phyloP scores from a whole-genome alignment of 2,888 invertebrate genomes.

The Pyrrhosoma nymphula region DNA sequence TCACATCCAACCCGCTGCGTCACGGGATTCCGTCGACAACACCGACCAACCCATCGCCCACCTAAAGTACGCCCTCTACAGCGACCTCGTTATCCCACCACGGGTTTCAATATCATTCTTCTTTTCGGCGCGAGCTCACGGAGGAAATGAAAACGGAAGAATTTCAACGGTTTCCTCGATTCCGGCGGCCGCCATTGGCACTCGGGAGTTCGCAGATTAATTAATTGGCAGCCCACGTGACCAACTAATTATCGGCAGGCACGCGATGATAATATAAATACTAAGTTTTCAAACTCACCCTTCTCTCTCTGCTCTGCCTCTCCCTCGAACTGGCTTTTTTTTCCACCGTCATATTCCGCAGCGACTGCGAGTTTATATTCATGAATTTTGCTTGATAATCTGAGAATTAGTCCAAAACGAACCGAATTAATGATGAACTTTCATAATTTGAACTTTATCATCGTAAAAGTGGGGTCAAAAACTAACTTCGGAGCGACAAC shows the following conservation, averaged over 20 bases:
- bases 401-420: constrained; percentile 25
- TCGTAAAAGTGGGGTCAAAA: neutral
- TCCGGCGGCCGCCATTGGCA: neutral
- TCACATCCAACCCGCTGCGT: neutral
- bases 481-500: neutral
- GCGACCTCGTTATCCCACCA: neutral
- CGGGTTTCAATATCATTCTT: constrained; percentile 1
- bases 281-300: neutral
- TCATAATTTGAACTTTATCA: constrained; percentile 14
- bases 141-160: neutral
- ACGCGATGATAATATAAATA: constrained; percentile 36
- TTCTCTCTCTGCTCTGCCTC: neutral
- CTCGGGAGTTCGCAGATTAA: constrained; percentile 8
- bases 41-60: neutral
- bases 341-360: neutral
- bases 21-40: neutral
- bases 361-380: neutral
- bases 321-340: neutral
- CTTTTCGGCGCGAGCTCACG: neutral
- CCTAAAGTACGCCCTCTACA: neutral
- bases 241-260: constrained; percentile 15
- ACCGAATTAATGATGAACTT: constrained; percentile 2
- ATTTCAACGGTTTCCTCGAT: constrained; percentile 4
- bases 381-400: constrained; percentile 28
- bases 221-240: constrained; percentile 22